phyloP scores from a whole-genome alignment of 2,888 invertebrate species.

The Acheta domesticus region DNA sequence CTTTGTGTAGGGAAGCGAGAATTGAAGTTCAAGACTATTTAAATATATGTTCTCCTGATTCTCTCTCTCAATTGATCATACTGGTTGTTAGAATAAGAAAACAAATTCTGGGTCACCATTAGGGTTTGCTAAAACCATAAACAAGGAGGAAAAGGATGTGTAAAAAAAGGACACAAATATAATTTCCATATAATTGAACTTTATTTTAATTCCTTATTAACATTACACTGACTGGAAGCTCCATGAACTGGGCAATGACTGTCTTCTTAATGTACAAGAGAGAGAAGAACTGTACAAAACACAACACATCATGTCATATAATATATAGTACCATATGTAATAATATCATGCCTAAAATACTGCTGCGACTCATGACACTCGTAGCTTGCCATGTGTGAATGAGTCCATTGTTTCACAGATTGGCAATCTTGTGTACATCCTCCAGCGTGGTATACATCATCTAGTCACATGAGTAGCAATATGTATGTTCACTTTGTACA shows the following conservation, averaged over 20 bases:
- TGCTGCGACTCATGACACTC: background rate
- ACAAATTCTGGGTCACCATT: no score
- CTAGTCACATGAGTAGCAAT: background rate
- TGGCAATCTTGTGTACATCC: background rate
- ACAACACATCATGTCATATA: constrained; percentile 22
- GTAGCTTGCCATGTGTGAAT: background rate
- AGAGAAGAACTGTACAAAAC: constrained; percentile 27
- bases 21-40: no score
- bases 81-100: no score
- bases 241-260: constrained; percentile 25
- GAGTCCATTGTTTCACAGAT: background rate
- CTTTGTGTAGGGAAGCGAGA: no score
- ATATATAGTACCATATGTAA: constrained; percentile 1
- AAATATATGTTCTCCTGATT: no score
- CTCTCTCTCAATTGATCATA: no score
- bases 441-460: background rate
- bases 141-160: no score
- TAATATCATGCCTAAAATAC: background rate
- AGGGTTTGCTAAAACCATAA: no score
- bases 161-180: background rate
- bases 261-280: constrained; percentile 24
- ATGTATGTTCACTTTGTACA: background rate
- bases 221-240: constrained; percentile 29
- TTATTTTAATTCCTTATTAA: constrained; percentile 27
- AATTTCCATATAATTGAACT: constrained; percentile 21